Evolutionary conservation across 2,113 vertebrate species (phyloP).

Genomic region (crab-eating macaque (Macaca fascicularis)): DNA sequence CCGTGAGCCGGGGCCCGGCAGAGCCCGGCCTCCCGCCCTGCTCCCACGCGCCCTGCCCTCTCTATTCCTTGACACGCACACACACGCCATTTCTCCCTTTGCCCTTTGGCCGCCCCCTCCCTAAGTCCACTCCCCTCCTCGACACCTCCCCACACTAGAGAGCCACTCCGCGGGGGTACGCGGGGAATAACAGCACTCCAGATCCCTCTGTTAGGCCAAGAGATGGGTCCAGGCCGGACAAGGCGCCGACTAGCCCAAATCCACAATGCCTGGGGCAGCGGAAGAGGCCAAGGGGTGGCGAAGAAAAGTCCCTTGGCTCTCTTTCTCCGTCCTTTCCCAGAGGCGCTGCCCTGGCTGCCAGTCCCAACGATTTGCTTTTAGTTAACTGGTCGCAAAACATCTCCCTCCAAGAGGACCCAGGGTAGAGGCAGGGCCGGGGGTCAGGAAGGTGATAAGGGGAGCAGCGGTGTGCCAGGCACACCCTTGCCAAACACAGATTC

Average conservation of each 20-base stretch:
- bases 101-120: neutral
- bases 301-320: neutral
- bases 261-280: neutral
- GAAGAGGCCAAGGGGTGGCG: neutral
- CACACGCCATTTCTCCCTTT: neutral
- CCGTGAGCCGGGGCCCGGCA: conserved; percentile 34
- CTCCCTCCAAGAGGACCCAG: neutral
- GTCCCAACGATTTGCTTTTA: neutral
- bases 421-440: neutral
- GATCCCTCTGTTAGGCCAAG: neutral
- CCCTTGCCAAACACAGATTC: neutral
- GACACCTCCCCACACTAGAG: neutral
- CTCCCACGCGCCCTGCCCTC: neutral
- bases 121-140: neutral
- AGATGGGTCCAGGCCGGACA: neutral
- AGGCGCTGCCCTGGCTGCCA: neutral
- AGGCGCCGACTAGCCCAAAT: neutral
- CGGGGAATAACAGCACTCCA: neutral
- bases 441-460: neutral
- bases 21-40: neutral
- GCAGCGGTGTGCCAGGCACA: neutral
- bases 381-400: neutral
- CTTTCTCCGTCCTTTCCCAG: neutral
- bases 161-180: neutral
- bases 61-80: neutral